These are phyloP conservation scores for Machimus rusticus DNA, from an alignment of 2,888 invertebrate species.

Conservation along the genomic window DNA sequence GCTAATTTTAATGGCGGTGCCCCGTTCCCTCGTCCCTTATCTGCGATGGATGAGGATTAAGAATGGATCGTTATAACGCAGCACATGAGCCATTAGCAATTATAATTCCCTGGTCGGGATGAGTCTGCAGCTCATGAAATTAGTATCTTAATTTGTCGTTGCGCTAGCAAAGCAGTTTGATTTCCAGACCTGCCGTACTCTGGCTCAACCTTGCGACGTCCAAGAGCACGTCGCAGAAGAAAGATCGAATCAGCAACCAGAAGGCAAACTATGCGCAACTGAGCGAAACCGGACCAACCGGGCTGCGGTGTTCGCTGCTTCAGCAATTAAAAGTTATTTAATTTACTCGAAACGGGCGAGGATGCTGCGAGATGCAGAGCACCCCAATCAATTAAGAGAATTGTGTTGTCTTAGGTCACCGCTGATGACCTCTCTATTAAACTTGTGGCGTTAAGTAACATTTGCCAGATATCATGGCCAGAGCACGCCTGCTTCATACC, in stretches of 20 bases:
- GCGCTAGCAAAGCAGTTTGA: not conserved
- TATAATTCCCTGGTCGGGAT: not conserved
- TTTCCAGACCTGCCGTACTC: not conserved
- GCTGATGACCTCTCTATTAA: not conserved
- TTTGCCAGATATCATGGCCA: not conserved
- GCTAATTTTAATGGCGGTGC: not conserved
- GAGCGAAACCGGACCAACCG: not conserved
- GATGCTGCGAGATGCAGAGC: not conserved
- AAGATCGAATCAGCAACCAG: not conserved
- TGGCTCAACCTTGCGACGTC: not conserved
- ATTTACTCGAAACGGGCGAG: not conserved
- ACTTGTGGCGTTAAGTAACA: constrained; percentile 13
- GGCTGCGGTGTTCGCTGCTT: not conserved
- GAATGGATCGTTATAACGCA: not conserved
- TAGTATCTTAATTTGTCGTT: not conserved
- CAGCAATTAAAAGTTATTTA: constrained; percentile 6
- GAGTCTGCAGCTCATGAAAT: not conserved
- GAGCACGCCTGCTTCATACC: not conserved
- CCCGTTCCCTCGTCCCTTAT: not conserved
- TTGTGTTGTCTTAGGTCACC: constrained; percentile 19
- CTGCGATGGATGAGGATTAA: not conserved
- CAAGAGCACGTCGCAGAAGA: not conserved
- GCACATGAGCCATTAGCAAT: not conserved
- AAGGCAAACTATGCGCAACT: not conserved
- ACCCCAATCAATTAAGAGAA: constrained; percentile 11